phyloP scores from a whole-genome alignment of 2,113 vertebrate genomes.

The Misgurnus mizolepis region DNA sequence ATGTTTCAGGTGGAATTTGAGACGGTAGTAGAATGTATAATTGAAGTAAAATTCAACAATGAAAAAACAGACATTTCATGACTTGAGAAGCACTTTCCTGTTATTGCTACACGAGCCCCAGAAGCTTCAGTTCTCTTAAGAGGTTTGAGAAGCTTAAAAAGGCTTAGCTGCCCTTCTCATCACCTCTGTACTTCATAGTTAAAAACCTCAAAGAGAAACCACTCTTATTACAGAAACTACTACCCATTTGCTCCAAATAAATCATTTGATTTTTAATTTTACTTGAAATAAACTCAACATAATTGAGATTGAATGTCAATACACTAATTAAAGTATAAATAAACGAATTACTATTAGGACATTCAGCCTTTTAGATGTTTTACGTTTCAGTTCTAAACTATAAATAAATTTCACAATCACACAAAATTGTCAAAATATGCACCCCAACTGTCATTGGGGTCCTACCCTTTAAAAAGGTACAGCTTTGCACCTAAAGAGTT shows the following conservation, averaged over 20 bases:
- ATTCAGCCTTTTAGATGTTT: constrained; percentile 1
- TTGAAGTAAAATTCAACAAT: constrained; percentile 42
- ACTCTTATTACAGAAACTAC: constrained; percentile 7
- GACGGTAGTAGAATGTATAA: constrained; percentile 22
- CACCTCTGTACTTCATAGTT: constrained; percentile 64
- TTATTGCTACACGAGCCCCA: constrained; percentile 58
- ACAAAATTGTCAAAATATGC: no score
- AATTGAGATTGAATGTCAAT: background rate
- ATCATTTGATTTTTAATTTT: background rate
- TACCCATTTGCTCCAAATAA: constrained; percentile 17
- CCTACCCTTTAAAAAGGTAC: no score
- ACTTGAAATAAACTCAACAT: background rate
- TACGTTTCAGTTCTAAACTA: background rate
- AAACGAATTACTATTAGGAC: background rate
- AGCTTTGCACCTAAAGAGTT: no score
- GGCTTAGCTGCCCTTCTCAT: constrained; percentile 70
- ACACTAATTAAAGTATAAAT: background rate
- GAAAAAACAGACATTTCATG: constrained; percentile 61
- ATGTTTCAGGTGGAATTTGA: constrained; percentile 5
- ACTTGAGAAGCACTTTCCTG: constrained; percentile 51
- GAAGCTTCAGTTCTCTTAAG: constrained; percentile 68
- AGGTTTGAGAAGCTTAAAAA: constrained; percentile 70
- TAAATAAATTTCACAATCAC: no score
- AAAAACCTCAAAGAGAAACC: constrained; percentile 50
- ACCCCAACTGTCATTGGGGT: no score